Base-by-base conservation (phyloP, 2,113 vertebrate species). In the Bos javanicus region DNA sequence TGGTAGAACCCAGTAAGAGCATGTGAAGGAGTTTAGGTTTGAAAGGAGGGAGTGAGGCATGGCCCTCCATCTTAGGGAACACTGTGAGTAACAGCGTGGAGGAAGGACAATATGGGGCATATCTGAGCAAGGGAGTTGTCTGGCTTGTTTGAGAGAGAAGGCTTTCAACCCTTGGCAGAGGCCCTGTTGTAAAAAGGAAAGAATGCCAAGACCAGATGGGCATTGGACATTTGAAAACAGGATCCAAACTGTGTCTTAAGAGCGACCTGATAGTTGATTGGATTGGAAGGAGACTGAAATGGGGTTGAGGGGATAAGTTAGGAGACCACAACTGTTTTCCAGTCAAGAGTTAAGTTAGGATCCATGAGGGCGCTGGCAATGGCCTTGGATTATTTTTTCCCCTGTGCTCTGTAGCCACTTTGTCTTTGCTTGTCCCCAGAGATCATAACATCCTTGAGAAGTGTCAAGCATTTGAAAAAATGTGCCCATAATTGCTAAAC, bases 141-240 rank as follows among this genome's bases (percentile, higher is more conserved):
- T 59, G 74, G 74, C 39, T 94, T 84, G 56, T 80, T 95, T 84
- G 57, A 46, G 80, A 96, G 98, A 95, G 36, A 97, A 80, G 56
- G 11, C 67, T 46, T 82, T 46, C 50, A 36, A 87, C 16, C 19
- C 50, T 92, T 71, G 82, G 16, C 46, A 23, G 60, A 83, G 62
- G 71, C 30, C 90, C n/a, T 52, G 5, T 33, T 83, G 10, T 91
- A 86, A 67, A 91, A 67, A 85, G 89, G n/a, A 87, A 85, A 80
- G 39, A 90, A 86, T 1, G 21, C 57, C 74, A 54, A 52, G 82
- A n/a, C 19, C 2, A 94, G 67, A 64, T 17, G 64, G 59, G 3
- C 28, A 7, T 12, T 11, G 10, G 3, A 50, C 15, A 83, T 82
- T 67, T 56, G 28, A 86, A 93, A 93, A 56, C 16, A 46, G 11